phyloP scores from a whole-genome alignment of 2,797 vertebrate genomes.

The Scarus forsteni region DNA sequence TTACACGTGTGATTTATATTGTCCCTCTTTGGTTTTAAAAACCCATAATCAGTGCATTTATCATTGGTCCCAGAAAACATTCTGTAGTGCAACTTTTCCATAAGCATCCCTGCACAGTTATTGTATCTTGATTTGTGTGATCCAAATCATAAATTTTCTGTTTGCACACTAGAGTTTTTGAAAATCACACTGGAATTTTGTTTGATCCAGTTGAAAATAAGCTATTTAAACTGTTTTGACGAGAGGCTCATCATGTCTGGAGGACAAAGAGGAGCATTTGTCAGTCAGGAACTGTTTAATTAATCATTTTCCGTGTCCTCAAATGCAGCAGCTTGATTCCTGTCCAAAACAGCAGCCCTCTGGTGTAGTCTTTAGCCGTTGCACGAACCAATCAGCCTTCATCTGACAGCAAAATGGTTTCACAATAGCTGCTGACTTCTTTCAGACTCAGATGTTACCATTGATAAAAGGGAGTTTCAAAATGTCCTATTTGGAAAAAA shows the following conservation, averaged over 20 bases:
- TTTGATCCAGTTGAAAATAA: slow-evolving; percentile 28
- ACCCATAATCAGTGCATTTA: slow-evolving; percentile 37
- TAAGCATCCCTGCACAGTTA: slow-evolving; percentile 28
- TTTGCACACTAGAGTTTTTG: slow-evolving; percentile 11
- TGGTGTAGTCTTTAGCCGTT: background rate
- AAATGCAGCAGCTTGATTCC: background rate
- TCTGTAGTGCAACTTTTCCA: slow-evolving; percentile 41
- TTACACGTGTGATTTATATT: slow-evolving; percentile 66
- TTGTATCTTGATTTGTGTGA: slow-evolving; percentile 36
- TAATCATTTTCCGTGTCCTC: background rate
- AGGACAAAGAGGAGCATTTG: slow-evolving; percentile 6
- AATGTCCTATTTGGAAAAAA: too few species aligned
- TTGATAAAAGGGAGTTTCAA: too few species aligned
- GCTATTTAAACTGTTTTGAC: slow-evolving; percentile 21
- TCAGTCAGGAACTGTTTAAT: slow-evolving; percentile 8
- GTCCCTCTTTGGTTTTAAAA: slow-evolving; percentile 55
- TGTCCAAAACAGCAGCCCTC: background rate
- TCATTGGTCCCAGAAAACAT: slow-evolving; percentile 44
- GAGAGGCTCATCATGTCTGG: slow-evolving; percentile 7
- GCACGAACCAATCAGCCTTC: background rate
- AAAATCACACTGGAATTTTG: slow-evolving; percentile 22
- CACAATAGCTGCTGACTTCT: background rate
- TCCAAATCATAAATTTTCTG: slow-evolving; percentile 28
- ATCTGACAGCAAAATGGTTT: background rate
- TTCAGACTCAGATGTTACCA: too few species aligned